Base-by-base conservation (phyloP, 1,140 invertebrate species). In the Mylabris phalerata region DNA sequence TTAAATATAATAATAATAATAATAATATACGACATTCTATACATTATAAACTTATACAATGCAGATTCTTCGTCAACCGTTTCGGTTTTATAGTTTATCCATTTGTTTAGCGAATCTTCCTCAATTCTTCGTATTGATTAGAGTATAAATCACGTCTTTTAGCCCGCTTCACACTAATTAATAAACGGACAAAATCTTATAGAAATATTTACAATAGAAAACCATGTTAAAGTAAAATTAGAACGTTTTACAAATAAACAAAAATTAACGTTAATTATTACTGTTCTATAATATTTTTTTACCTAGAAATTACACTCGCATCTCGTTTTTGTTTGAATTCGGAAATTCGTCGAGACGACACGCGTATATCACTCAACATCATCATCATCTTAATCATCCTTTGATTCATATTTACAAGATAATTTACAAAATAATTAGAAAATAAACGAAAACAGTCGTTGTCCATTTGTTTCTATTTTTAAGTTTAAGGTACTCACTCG, bases 111-210 rank as follows among this genome's bases (percentile, higher is more conserved):
- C 7, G 7, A 32, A 32, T 32, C 32, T 32, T 32, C 32, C 32
- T 32, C 7, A 32, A 7, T 7, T 4, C 32, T 5, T 32, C 32
- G 32, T 60, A 60, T 63, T 67, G 60, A 66, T 69, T 65, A 67
- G 32, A 70, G 65, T 71, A 70, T 67, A 72, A 71, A 72, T 72
- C 71, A 72, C 70, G 68, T 59, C 47, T 54, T 57, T 59, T 47
- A 50, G 58, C 44, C 59, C 44, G 51, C 51, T 54, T 45, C 42
- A 54, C 51, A 54, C 42, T 54, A 54, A 43, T 54, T 45, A 45
- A 54, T 54, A 19, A 19, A 32, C 32, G 32, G 32, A 32, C 32
- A 32, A 32, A 32, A 5, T 7, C 4, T 32, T 32, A 19, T 19
- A 32, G 7, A 32, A 32, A 32, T 32, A 32, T 32, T 32, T 32